A percentile compares a stretch with the other conserved stretches of the same genome.
Evolutionary conservation across 1,140 invertebrate genomes (phyloP).

Genomic region (Tetragonula clypearis): DNA sequence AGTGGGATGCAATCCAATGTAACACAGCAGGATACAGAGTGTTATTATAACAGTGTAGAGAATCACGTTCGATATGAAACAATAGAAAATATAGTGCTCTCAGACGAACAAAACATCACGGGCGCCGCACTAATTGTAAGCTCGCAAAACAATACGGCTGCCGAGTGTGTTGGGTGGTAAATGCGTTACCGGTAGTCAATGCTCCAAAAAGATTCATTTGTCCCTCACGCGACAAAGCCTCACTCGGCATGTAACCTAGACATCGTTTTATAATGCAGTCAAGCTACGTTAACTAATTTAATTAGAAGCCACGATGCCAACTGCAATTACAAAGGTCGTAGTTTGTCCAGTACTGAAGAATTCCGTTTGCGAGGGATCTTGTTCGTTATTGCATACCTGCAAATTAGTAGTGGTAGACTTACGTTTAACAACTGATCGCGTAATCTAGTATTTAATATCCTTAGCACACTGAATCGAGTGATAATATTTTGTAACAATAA

Average conservation of each 20-base stretch:
- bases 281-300: background rate
- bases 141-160: slow-evolving; percentile 49
- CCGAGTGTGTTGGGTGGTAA: slow-evolving; percentile 45
- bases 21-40: background rate
- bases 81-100: slow-evolving; percentile 26
- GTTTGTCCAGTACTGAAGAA: background rate
- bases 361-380: background rate
- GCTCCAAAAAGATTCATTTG: slow-evolving; percentile 59
- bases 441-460: no score
- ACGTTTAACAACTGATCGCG: no score
- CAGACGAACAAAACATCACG: slow-evolving; percentile 45
- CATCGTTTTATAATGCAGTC: background rate
- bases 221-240: slow-evolving; percentile 36
- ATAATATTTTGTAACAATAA: no score
- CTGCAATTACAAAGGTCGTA: background rate
- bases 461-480: no score
- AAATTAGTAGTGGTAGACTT: background rate
- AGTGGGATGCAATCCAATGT: background rate
- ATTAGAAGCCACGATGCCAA: background rate
- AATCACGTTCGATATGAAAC: background rate
- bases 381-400: background rate
- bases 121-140: slow-evolving; percentile 48
- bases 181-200: slow-evolving; percentile 53
- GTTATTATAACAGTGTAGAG: background rate
- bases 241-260: background rate